Evolutionary conservation across 2,113 vertebrate species (phyloP).

Genomic region (Ginglymostoma cirratum): DNA sequence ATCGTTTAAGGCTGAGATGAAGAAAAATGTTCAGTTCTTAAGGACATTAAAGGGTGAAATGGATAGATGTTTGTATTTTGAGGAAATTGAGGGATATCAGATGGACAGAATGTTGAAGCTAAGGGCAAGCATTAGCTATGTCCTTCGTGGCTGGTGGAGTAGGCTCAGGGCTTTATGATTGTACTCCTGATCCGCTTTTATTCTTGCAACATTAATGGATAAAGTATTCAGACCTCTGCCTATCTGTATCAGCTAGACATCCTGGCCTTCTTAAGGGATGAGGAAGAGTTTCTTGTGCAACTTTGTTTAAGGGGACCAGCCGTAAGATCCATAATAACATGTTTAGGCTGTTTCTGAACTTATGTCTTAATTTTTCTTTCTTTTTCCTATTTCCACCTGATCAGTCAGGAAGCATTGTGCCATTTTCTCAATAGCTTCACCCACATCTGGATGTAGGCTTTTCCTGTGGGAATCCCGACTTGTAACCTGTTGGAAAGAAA

Average conservation of each 20-base stretch:
- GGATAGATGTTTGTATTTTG: too few species aligned
- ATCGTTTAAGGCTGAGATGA: not conserved
- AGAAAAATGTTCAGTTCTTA: not conserved
- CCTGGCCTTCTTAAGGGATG: too few species aligned
- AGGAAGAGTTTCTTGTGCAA: too few species aligned
- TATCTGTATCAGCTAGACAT: not conserved
- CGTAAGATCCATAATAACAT: not conserved
- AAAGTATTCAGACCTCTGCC: not conserved
- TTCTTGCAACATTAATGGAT: not conserved
- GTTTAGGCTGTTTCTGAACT: not conserved
- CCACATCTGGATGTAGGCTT: not conserved
- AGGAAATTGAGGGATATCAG: too few species aligned
- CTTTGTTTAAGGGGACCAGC: not conserved
- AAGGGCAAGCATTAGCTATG: too few species aligned
- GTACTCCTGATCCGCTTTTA: too few species aligned
- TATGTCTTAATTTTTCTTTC: not conserved
- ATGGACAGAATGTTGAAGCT: too few species aligned
- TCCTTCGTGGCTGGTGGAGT: too few species aligned
- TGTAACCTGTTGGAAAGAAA: too few species aligned
- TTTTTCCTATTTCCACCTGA: not conserved
- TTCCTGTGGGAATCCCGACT: too few species aligned
- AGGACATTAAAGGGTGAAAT: too few species aligned
- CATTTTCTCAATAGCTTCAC: not conserved
- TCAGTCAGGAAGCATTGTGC: not conserved
- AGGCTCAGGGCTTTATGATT: too few species aligned